Conservation (phyloP, 1,140 invertebrate species). For the Zaprionus lachaisei region DNA sequence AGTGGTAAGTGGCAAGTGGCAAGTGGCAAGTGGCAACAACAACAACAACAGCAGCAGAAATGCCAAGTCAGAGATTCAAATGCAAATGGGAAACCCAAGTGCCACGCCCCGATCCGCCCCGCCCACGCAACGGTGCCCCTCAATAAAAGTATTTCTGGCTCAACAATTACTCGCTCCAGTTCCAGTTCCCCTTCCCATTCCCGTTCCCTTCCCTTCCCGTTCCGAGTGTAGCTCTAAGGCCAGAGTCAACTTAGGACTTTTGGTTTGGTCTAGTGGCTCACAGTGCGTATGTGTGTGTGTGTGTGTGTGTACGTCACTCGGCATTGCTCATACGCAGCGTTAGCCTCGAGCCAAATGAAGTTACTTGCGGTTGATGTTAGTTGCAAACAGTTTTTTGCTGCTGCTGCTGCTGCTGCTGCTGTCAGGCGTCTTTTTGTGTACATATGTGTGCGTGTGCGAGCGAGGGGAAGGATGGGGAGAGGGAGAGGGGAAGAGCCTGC, state of each 20-base stretch:
- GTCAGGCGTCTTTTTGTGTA: conserved; percentile 49
- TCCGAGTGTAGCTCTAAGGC: conserved; percentile 17
- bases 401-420: conserved; percentile 24
- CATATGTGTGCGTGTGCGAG: conserved; percentile 29
- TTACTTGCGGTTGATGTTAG: conserved; percentile 64
- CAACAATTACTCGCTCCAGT: conserved; percentile 6
- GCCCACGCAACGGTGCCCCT: neutral
- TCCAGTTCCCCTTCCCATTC: conserved; percentile 13
- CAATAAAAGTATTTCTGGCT: conserved; percentile 1
- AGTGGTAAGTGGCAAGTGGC: neutral
- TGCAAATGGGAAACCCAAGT: conserved; percentile 5
- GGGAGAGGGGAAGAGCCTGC: neutral
- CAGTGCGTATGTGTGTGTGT: neutral
- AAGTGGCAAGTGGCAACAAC: too few species aligned
- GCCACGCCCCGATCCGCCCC: neutral
- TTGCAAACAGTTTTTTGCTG: conserved; percentile 35
- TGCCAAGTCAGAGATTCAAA: neutral
- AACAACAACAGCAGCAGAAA: neutral
- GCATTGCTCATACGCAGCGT: conserved; percentile 76
- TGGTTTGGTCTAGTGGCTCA: conserved; percentile 11
- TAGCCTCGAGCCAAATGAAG: conserved; percentile 61
- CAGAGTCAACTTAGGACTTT: conserved; percentile 20
- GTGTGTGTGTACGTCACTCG: conserved; percentile 12
- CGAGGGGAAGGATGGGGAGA: neutral
- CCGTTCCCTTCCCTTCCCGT: neutral